A percentile compares a stretch with the other conserved stretches of the same genome.
These are phyloP conservation scores for Eurypyga helias DNA, from an alignment of 2,113 vertebrate species.

Conservation along the genomic window DNA sequence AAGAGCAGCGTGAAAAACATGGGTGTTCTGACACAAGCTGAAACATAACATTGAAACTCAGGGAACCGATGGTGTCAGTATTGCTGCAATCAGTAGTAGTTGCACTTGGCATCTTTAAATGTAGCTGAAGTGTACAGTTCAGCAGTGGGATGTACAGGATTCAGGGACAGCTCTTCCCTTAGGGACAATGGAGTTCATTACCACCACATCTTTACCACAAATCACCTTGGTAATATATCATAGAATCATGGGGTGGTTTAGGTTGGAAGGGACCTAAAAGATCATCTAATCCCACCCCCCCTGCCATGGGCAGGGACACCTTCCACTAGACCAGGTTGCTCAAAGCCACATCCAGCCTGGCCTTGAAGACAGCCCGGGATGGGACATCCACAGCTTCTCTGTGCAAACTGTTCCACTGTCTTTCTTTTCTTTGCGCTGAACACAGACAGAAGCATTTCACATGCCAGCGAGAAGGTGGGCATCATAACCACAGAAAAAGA, in stretches of 20 bases:
- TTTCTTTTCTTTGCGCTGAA: not conserved
- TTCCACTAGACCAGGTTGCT: no score
- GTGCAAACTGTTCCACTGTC: no score
- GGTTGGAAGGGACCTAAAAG: no score
- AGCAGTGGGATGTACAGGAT: not conserved
- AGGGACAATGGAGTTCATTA: not conserved
- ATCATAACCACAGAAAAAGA: not conserved
- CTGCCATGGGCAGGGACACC: no score
- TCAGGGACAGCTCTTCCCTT: not conserved
- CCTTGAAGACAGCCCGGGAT: no score
- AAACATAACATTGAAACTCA: not conserved
- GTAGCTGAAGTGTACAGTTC: not conserved
- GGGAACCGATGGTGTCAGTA: not conserved
- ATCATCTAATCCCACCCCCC: no score
- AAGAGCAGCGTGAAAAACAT: not conserved
- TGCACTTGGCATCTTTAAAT: not conserved
- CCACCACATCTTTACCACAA: not conserved
- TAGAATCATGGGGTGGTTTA: no score
- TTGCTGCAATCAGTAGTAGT: not conserved
- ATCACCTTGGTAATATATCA: not conserved
- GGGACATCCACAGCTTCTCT: no score
- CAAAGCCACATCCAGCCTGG: no score
- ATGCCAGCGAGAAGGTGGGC: not conserved
- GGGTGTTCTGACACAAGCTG: not conserved
- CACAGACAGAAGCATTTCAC: not conserved